Base-by-base conservation (phyloP, 2,888 invertebrate genomes). In the Bhutanitis thaidina region DNA sequence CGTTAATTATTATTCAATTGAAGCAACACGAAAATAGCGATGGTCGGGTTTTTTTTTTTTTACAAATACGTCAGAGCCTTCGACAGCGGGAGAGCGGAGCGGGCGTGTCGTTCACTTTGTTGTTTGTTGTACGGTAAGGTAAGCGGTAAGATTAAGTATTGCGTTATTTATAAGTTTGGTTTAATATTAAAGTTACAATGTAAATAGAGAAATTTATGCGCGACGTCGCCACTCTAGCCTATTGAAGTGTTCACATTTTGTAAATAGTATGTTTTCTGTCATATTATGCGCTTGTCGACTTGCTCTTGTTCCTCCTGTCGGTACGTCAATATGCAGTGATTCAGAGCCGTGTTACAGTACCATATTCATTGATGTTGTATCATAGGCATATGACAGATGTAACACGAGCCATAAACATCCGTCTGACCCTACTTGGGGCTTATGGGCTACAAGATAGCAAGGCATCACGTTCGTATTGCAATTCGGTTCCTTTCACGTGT, bases 151-250 rank as follows among this genome's bases (percentile, higher is more conserved):
- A 27, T 8, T 40, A 27, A 40, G 13, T 30, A 20, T 47, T 35
- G 35, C 34, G 27, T n/a, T 41, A 41, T 41, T 41, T 30, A 10
- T 41, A 41, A 30, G 30, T 41, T 41, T 9, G 16, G 25, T 29
- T 45, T 30, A 13, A 10, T 30, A 16, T 37, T 8, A 32, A 15
- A 34, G 44, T 36, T 46, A 41, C 39, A 51, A 36, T 51, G 51
- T 51, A 51, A 36, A 51, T 51, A 51, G 29, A 9, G n/a, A 40
- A n/a, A 39, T 39, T 10, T 38, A 38, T 36, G 43, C 35, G 30
- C n/a, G 37, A 25, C 12, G 39, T n/a, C n/a, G n/a, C n/a, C 38
- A 34, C 35, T 27, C 20, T 34, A 44, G 50, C 29, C 38, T 39
- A 27, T 10, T 4, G 13, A 37, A 9, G 7, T 45, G n/a, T 29